These are phyloP conservation scores for Rhinogobius similis DNA, from an alignment of 2,113 vertebrate species.

Conservation along the genomic window DNA sequence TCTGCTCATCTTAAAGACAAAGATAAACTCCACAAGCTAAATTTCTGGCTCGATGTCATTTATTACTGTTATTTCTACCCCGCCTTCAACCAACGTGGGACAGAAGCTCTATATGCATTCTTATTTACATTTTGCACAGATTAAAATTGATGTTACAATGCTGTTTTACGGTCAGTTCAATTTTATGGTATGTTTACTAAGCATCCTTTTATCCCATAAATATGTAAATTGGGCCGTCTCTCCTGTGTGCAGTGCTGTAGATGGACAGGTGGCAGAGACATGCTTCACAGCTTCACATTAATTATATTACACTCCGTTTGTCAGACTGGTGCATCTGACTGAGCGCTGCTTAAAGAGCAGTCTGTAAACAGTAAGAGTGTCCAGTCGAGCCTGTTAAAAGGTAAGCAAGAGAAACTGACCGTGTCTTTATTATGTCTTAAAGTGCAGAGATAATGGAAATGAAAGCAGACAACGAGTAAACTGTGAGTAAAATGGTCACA, in stretches of 20 bases:
- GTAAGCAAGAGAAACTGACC: not conserved
- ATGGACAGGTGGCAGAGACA: constrained; percentile 30
- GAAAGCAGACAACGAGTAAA: no score
- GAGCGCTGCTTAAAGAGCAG: constrained; percentile 18
- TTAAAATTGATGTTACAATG: not conserved
- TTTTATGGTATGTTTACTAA: not conserved
- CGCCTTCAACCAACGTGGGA: no score
- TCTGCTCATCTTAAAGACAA: no score
- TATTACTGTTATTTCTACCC: no score
- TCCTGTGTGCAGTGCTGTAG: not conserved
- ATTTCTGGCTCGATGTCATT: no score
- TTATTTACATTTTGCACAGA: not conserved
- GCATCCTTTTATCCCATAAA: not conserved
- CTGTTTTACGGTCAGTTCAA: not conserved
- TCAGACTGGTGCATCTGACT: constrained; percentile 22
- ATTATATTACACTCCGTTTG: constrained; percentile 27
- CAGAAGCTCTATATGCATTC: no score
- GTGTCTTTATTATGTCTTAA: no score
- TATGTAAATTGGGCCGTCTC: not conserved
- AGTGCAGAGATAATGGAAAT: not conserved
- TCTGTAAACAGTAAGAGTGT: not conserved
- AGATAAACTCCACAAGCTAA: no score
- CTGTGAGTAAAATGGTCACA: not conserved
- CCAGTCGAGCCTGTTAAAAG: not conserved
- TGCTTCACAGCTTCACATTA: constrained; percentile 38